Conservation (phyloP, 2,888 invertebrate species). For the Netelia inedita region DNA sequence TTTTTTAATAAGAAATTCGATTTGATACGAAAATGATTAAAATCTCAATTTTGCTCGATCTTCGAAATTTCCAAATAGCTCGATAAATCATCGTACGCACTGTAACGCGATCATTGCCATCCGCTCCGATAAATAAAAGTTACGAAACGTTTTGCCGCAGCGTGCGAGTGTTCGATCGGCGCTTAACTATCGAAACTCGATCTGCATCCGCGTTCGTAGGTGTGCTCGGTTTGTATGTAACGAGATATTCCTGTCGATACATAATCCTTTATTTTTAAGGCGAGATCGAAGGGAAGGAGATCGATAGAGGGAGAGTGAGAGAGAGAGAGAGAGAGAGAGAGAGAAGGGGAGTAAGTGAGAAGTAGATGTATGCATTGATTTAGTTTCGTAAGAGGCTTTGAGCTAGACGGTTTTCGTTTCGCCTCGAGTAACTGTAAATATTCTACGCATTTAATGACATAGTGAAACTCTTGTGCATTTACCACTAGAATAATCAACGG, state of each 20-base stretch:
- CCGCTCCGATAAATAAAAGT: not conserved
- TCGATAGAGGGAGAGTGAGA: not conserved
- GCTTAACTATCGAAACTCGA: conserved; percentile 50
- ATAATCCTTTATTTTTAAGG: conserved; percentile 1
- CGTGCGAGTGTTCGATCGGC: not conserved
- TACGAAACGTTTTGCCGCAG: conserved; percentile 40
- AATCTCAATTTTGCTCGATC: not conserved
- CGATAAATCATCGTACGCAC: not conserved
- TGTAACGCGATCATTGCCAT: not conserved
- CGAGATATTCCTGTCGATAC: conserved; percentile 38
- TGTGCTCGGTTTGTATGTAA: conserved; percentile 49
- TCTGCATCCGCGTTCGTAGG: conserved; percentile 50
- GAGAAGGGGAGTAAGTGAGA: conserved; percentile 13
- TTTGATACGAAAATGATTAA: not conserved
- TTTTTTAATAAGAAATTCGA: no score
- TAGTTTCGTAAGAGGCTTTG: conserved; percentile 50
- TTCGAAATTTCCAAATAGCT: not conserved
- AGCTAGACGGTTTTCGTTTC: conserved; percentile 31
- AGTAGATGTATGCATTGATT: conserved; percentile 18
- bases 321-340: conserved; percentile 15
- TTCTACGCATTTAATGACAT: conserved; percentile 35
- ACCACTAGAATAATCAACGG: not conserved
- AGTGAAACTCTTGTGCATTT: not conserved
- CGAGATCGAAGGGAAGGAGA: not conserved
- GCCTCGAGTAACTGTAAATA: conserved; percentile 12